Percentiles rank a stretch among this genome's conserved stretches.
phyloP scores from a whole-genome alignment of 2,797 vertebrate species.

The Hippopotamyrus pictus region DNA sequence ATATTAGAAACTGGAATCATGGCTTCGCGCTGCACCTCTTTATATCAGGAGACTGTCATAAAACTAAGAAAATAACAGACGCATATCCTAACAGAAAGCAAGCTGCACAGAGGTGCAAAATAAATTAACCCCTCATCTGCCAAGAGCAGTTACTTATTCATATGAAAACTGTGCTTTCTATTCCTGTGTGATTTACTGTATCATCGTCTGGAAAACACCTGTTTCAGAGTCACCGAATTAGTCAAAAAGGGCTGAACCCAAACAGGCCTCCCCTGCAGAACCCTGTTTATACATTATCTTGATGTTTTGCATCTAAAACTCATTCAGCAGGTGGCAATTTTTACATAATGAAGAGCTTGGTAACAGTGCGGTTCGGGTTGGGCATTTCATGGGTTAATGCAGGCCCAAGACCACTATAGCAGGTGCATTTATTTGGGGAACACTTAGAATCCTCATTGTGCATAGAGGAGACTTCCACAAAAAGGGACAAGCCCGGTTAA shows the following conservation, averaged over 20 bases:
- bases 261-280: not conserved
- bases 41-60: not conserved
- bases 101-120: not conserved
- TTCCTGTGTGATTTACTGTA: constrained; percentile 24
- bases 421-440: not conserved
- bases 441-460: not conserved
- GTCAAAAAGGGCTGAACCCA: constrained; percentile 17
- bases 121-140: constrained; percentile 45
- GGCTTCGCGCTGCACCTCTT: not conserved
- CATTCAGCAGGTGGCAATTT: not conserved
- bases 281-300: not conserved
- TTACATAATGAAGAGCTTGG: not conserved
- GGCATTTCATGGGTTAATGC: not conserved
- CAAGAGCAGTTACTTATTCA: constrained; percentile 40
- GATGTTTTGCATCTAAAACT: not conserved
- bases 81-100: not conserved
- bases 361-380: not conserved
- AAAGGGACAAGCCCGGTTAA: not conserved
- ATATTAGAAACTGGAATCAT: not conserved
- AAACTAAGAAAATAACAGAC: not conserved
- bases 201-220: constrained; percentile 24
- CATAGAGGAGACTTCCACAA: not conserved
- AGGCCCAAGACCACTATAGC: not conserved
- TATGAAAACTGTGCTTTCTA: constrained; percentile 34
- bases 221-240: constrained; percentile 12